A percentile compares a stretch with the other conserved stretches of the same genome.
phyloP scores from a whole-genome alignment of 2,797 vertebrate genomes.

The Trematomus bernacchii region DNA sequence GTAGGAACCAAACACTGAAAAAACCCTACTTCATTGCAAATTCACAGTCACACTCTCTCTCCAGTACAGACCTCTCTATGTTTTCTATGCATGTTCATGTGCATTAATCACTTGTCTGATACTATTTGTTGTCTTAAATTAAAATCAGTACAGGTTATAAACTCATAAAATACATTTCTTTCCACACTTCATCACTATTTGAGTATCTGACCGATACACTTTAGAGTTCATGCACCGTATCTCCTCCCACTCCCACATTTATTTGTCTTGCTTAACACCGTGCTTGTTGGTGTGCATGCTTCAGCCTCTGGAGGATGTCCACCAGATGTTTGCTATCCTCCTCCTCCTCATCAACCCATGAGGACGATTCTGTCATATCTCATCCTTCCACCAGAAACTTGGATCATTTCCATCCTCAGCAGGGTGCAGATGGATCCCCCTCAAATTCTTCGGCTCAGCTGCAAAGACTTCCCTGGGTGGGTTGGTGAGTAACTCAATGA shows the following conservation, averaged over 20 bases:
- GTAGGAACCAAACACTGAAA: too few relatives aligned
- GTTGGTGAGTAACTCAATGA: slow-evolving; percentile 41
- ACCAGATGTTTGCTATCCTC: slow-evolving; percentile 64
- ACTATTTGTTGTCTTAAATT: not conserved
- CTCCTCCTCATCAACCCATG: slow-evolving; percentile 15
- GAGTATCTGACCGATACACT: not conserved
- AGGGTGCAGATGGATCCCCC: slow-evolving; percentile 12
- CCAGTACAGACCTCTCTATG: not conserved
- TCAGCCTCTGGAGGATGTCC: not conserved
- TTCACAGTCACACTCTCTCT: not conserved
- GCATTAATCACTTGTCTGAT: not conserved
- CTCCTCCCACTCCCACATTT: slow-evolving; percentile 22
- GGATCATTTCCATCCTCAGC: slow-evolving; percentile 6
- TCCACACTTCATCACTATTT: not conserved
- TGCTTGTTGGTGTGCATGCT: not conserved
- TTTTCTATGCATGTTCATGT: not conserved
- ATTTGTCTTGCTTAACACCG: slow-evolving; percentile 8
- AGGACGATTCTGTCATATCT: slow-evolving; percentile 14
- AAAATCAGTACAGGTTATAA: not conserved
- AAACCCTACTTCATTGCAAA: too few relatives aligned
- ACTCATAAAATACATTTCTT: not conserved
- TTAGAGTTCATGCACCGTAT: not conserved
- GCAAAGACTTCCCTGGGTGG: slow-evolving; percentile 7
- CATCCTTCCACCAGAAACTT: not conserved
- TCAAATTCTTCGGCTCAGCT: not conserved